These are phyloP conservation scores for Drosophila athabasca DNA, from an alignment of 1,140 invertebrate species.

Conservation along the genomic window DNA sequence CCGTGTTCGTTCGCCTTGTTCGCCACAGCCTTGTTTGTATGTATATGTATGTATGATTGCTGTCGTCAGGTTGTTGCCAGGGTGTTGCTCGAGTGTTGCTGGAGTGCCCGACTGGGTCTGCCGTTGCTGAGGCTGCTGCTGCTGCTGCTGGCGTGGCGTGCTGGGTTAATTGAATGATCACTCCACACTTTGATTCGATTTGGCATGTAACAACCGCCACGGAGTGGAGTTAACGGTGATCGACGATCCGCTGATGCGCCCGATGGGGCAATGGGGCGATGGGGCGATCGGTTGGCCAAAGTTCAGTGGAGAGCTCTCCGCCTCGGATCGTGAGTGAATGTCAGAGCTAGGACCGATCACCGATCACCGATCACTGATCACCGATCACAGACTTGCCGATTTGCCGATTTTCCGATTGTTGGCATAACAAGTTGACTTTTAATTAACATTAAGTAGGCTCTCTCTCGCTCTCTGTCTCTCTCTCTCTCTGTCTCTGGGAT, in stretches of 20 bases:
- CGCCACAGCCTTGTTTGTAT: constrained; percentile 39
- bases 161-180: constrained; percentile 79
- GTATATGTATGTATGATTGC: constrained; percentile 45
- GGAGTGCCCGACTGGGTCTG: constrained; percentile 1
- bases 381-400: too few relatives aligned
- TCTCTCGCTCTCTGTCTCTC: background rate
- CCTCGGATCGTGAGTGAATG: constrained; percentile 47
- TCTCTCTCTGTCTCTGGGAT: background rate
- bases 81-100: constrained; percentile 19
- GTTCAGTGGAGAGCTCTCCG: constrained; percentile 22
- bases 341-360: background rate
- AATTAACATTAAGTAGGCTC: constrained; percentile 8
- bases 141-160: constrained; percentile 50
- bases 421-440: constrained; percentile 15
- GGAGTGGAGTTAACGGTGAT: constrained; percentile 52
- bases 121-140: constrained; percentile 7
- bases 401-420: too few relatives aligned
- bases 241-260: constrained; percentile 23
- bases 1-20: constrained; percentile 16
- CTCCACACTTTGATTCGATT: constrained; percentile 79
- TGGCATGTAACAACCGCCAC: constrained; percentile 51
- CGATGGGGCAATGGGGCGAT: background rate
- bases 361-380: too few relatives aligned
- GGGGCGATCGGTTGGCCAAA: constrained; percentile 7
- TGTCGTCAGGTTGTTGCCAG: constrained; percentile 51